A percentile compares a stretch with the other conserved stretches of the same genome.
Conservation (phyloP, 2,797 vertebrate genomes). For the Nasua narica region DNA sequence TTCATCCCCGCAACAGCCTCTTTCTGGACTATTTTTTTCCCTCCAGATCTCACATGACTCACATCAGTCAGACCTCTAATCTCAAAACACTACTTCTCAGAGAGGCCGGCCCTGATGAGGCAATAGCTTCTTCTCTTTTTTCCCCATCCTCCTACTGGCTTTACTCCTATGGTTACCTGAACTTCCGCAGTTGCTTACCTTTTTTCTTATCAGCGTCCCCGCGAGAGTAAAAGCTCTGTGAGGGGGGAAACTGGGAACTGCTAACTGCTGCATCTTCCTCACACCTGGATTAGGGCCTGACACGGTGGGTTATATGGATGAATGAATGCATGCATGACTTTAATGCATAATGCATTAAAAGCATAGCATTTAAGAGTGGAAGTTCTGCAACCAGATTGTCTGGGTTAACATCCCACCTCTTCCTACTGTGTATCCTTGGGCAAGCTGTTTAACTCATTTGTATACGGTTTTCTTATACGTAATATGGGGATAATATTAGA, state of each 20-base stretch:
- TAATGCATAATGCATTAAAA: too few species aligned
- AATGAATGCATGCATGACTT: background rate
- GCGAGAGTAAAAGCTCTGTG: background rate
- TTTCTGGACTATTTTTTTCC: background rate
- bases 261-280: background rate
- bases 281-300: background rate
- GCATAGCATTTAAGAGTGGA: background rate
- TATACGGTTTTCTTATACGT: background rate
- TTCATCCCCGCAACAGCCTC: background rate
- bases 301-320: background rate
- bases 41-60: background rate
- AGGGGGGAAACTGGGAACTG: background rate
- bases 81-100: background rate
- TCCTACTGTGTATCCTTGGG: background rate
- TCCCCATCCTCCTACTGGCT: background rate
- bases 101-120: background rate
- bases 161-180: background rate
- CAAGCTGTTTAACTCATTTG: background rate
- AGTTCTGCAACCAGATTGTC: background rate
- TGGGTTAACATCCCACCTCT: background rate
- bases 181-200: background rate
- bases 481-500: background rate
- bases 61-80: background rate
- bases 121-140: background rate
- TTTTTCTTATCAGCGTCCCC: background rate